phyloP scores from a whole-genome alignment of 35 echinoderm and acorn worm genomes.

The Patiria miniata region DNA sequence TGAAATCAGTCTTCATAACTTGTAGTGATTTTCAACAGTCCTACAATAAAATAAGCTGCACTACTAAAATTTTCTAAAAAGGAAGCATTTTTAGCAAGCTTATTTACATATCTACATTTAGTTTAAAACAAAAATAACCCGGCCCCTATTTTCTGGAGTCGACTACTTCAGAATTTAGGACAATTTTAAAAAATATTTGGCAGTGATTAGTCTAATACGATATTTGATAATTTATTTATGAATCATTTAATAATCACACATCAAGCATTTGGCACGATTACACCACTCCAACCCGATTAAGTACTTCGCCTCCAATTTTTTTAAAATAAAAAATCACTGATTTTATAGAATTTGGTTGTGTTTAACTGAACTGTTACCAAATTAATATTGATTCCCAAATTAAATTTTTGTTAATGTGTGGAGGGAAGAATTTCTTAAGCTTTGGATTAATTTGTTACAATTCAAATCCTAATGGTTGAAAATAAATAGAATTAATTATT shows the following conservation, averaged over 20 bases:
- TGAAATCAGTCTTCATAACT: too few species aligned
- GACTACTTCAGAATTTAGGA: neutral
- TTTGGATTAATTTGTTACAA: too few species aligned
- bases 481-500: too few species aligned
- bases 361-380: too few species aligned
- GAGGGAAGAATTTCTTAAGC: too few species aligned
- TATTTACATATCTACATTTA: conserved; percentile 27
- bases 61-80: neutral
- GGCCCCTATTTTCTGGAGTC: neutral
- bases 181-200: neutral
- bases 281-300: neutral
- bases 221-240: neutral
- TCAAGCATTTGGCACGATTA: conserved; percentile 3
- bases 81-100: neutral
- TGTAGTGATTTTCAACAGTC: too few species aligned
- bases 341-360: too few species aligned
- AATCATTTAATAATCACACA: conserved; percentile 1
- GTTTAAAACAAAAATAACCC: neutral
- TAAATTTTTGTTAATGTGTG: too few species aligned
- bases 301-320: too few species aligned
- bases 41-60: neutral
- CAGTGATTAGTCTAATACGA: neutral
- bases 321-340: too few species aligned
- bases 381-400: too few species aligned
- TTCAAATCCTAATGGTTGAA: too few species aligned